These are phyloP conservation scores for Varanus komodoensis DNA, from an alignment of 2,113 vertebrate species.

Conservation along the genomic window DNA sequence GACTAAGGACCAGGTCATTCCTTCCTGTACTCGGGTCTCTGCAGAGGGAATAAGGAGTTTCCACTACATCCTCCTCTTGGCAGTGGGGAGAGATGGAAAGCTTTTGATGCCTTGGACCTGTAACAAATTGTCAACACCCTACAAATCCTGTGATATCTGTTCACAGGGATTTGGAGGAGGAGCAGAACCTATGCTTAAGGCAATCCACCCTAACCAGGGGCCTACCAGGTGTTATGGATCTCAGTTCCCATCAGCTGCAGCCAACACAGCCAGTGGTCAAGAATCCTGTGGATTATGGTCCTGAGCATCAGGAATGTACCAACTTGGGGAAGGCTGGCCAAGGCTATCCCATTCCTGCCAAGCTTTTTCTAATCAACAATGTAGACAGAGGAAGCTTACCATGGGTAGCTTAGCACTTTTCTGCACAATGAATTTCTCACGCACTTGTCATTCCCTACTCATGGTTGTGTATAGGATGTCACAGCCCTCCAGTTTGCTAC, in stretches of 20 bases:
- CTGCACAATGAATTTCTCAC: no score
- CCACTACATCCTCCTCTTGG: neutral
- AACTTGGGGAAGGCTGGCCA: neutral
- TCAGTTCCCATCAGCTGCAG: neutral
- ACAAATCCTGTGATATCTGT: conserved; percentile 1
- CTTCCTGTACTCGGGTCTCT: conserved; percentile 18
- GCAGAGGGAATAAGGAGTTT: neutral
- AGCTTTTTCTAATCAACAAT: neutral
- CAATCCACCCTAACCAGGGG: neutral
- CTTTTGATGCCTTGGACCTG: conserved; percentile 3
- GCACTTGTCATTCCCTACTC: no score
- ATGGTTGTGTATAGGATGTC: no score
- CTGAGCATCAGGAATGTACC: no score
- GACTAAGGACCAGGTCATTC: neutral
- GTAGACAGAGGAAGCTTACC: neutral
- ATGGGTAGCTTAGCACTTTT: neutral
- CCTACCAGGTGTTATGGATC: neutral
- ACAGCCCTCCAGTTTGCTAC: no score
- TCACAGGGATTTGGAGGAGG: neutral
- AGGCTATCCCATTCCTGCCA: neutral
- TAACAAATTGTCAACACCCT: neutral
- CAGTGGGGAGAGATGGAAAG: accelerated
- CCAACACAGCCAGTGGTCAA: no score
- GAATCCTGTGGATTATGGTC: no score
- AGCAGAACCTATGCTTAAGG: neutral